Evolutionary conservation across 2,888 invertebrate genomes (phyloP).

Genomic region (Lucinisca nassula): DNA sequence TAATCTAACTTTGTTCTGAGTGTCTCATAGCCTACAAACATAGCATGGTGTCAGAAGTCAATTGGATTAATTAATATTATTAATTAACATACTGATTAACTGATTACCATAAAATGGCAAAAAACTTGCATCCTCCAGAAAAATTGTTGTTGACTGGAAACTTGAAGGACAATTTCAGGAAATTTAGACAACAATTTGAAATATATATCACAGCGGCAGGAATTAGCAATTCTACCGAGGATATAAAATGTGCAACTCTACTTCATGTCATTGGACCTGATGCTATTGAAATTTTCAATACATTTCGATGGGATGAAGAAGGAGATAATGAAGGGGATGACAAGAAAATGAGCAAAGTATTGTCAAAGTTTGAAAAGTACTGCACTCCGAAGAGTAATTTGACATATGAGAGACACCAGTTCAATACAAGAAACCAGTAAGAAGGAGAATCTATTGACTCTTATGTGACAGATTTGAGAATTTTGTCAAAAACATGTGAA

Average conservation of each 20-base stretch:
- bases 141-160: slow-evolving; percentile 41
- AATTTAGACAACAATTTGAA: slow-evolving; percentile 50
- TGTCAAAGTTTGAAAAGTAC: too few relatives aligned
- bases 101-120: too few relatives aligned
- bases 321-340: slow-evolving; percentile 13
- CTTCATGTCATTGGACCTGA: slow-evolving; percentile 40
- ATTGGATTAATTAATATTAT: too few relatives aligned
- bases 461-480: too few relatives aligned
- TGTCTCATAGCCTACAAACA: background rate
- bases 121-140: slow-evolving; percentile 19
- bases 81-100: background rate
- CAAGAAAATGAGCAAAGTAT: too few relatives aligned
- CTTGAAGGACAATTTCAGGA: slow-evolving; percentile 49
- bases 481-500: too few relatives aligned
- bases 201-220: slow-evolving; percentile 48
- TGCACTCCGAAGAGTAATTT: slow-evolving; percentile 50
- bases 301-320: slow-evolving; percentile 3
- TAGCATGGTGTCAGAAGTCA: background rate
- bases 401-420: slow-evolving; percentile 55
- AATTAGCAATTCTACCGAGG: slow-evolving; percentile 25
- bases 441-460: slow-evolving; percentile 41
- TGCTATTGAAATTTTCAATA: slow-evolving; percentile 56
- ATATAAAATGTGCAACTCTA: too few relatives aligned
- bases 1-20: too few relatives aligned
- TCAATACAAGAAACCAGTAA: slow-evolving; percentile 38